These are phyloP conservation scores for Gasterosteus aculeatus DNA, from an alignment of 2,113 vertebrate species.

Conservation along the genomic window DNA sequence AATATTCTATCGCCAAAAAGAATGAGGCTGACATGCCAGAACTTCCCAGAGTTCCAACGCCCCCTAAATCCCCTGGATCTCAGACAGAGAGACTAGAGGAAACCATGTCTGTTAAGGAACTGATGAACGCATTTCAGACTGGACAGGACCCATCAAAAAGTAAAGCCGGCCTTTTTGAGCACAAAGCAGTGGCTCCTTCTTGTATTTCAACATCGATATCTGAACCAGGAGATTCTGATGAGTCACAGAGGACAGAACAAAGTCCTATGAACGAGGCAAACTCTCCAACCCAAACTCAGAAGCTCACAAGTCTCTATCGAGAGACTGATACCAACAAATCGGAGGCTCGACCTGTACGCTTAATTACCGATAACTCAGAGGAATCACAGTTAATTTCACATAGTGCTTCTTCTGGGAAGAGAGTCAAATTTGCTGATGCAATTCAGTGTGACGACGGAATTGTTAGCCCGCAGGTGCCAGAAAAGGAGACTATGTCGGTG, in stretches of 20 bases:
- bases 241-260: conserved; percentile 7
- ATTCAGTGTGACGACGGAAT: conserved; percentile 14
- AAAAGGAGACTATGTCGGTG: conserved; percentile 88
- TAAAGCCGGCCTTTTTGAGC: conserved; percentile 92
- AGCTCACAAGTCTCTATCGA: background rate
- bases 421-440: conserved; percentile 43
- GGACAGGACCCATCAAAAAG: conserved; percentile 95
- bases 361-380: conserved; percentile 15
- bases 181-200: conserved; percentile 78
- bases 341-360: background rate
- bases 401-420: conserved; percentile 32
- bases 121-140: conserved; percentile 97
- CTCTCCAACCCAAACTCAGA: conserved; percentile 27
- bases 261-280: conserved; percentile 24
- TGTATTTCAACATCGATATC: conserved; percentile 32
- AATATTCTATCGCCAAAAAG: conserved; percentile 51
- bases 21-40: conserved; percentile 72
- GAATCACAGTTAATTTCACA: conserved; percentile 30
- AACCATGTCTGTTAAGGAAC: conserved; percentile 94
- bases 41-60: conserved; percentile 79
- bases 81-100: conserved; percentile 92
- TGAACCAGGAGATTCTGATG: conserved; percentile 35
- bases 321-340: conserved; percentile 16
- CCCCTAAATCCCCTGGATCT: conserved; percentile 82
- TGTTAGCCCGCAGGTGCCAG: conserved; percentile 66